phyloP scores from a whole-genome alignment of 1,140 invertebrate genomes.

The Apis dorsata region DNA sequence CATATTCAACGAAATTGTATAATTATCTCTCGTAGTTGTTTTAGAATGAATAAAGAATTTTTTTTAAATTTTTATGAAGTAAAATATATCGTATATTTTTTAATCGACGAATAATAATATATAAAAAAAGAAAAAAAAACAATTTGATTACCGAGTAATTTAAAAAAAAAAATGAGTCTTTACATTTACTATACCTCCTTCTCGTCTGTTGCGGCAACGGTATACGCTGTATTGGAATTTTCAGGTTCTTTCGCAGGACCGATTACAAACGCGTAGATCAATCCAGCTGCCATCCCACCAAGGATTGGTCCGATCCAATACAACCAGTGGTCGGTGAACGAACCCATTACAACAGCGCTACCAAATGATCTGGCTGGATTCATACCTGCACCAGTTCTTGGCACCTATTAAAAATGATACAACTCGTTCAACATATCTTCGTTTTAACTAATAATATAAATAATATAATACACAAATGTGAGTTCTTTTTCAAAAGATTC shows the following conservation, averaged over 20 bases:
- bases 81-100: too few relatives aligned
- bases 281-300: constrained; percentile 88
- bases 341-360: constrained; percentile 88
- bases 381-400: constrained; percentile 93
- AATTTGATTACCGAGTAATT: neutral
- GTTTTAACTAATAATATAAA: too few relatives aligned
- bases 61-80: too few relatives aligned
- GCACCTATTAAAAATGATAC: constrained; percentile 77
- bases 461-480: too few relatives aligned
- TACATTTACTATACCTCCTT: constrained; percentile 82
- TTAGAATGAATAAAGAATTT: too few relatives aligned
- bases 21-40: neutral
- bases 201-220: constrained; percentile 83
- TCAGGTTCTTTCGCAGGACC: constrained; percentile 81
- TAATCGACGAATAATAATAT: too few relatives aligned
- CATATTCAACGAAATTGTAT: neutral
- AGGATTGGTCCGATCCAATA: constrained; percentile 93
- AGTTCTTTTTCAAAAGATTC: too few relatives aligned
- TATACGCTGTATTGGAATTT: constrained; percentile 79
- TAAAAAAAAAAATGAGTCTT: neutral
- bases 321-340: constrained; percentile 91
- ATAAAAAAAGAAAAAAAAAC: too few relatives aligned
- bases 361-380: constrained; percentile 94
- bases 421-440: too few relatives aligned
- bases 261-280: constrained; percentile 88